These are phyloP conservation scores for Takifugu flavidus DNA, from an alignment of 2,113 vertebrate genomes.

Conservation along the genomic window DNA sequence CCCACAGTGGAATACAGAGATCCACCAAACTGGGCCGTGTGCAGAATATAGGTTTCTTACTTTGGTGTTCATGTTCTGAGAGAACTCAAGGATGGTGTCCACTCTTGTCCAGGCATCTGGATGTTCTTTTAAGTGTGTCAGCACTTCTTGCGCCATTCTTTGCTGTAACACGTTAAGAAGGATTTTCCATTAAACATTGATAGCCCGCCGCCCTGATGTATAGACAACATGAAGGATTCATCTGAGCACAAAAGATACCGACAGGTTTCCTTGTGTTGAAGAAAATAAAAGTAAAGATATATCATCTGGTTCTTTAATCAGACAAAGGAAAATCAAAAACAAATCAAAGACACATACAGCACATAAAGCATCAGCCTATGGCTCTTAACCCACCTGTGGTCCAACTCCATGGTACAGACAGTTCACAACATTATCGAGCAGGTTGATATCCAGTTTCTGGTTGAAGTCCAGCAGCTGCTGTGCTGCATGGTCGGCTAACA, in stretches of 20 bases:
- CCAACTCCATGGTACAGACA: conserved; percentile 99
- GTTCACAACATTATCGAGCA: conserved; percentile 99
- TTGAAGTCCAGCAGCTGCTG: conserved; percentile 99
- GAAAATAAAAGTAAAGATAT: no score
- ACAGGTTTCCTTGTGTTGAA: no score
- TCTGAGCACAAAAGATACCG: no score
- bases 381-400: conserved; percentile 84
- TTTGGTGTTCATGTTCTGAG: conserved; percentile 99
- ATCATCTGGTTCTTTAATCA: no score
- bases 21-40: not conserved
- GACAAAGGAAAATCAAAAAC: no score
- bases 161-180: conserved; percentile 78
- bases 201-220: not conserved
- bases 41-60: conserved; percentile 78
- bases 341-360: not conserved
- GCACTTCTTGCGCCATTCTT: conserved; percentile 99
- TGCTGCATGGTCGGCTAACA: conserved; percentile 99
- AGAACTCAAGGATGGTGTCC: conserved; percentile 99
- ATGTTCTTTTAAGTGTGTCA: conserved; percentile 99
- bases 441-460: conserved; percentile 99
- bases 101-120: conserved; percentile 99
- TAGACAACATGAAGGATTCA: not conserved
- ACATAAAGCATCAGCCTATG: not conserved
- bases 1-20: no score
- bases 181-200: not conserved